Evolutionary conservation across 2,113 vertebrate species (phyloP), one percentile per base, ranked within the genome.

Genomic region (Donacobius atricapilla): DNA sequence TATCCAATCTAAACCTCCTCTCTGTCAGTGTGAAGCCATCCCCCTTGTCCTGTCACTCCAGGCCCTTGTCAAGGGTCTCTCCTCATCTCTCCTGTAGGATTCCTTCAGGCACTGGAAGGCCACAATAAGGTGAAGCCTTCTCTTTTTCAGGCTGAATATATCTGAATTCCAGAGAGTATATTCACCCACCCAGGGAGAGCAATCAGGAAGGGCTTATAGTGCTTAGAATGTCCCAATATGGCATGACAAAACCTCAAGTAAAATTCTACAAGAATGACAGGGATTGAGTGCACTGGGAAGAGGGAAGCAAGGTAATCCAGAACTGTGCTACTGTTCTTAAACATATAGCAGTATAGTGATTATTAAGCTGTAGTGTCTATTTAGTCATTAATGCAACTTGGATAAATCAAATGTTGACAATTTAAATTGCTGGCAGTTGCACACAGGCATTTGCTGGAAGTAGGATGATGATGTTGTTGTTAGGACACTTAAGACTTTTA

Each of bases 1-100:
- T 17, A 73, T n/a, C 37, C 45, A 0, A 45, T 11, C 13, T 21
- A 51, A 45, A 0, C 19, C 37, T 24, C 0, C 60, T 30, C 23
- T 28, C 4, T 39, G 15, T 17, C 86, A 73, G 4, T 51, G 6
- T 33, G 60, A 51, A 58, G 51, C 23, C 60, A 58, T 51, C 0
- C 13, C 42, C 51, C 51, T 28, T 51, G 44, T 44, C 37, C 68
- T 65, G 44, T 81, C 77, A 20, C 37, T 44, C 51, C 86, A 58
- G 22, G 19, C 39, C 19, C 24, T 51, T 45, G 15, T 6, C 28
- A 51, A 17, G 28, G n/a, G 68, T 54, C 40, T 51, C 60, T 51
- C 37, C 66, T 19, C 60, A 58, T 44, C 44, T 73, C n/a, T 21
- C 44, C 11, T 51, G 7, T 28, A 1, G 35, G 14, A 0, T 58